These are phyloP conservation scores for Papio anubis DNA, from an alignment of 2,113 vertebrate genomes.

Conservation along the genomic window DNA sequence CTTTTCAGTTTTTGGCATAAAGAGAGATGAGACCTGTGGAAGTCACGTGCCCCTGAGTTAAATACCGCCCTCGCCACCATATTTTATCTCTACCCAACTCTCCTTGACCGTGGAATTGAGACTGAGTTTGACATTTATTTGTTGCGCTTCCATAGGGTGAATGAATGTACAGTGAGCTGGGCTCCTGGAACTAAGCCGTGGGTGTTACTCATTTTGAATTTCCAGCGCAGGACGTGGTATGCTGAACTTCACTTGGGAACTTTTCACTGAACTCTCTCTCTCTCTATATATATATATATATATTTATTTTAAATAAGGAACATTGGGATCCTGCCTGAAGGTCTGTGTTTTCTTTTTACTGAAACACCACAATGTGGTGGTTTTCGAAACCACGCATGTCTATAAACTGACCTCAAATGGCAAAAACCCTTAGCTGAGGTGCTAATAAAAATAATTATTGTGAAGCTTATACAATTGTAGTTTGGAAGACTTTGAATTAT, in stretches of 20 bases:
- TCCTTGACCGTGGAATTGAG: fast-evolving
- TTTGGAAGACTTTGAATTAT: background rate
- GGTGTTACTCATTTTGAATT: background rate
- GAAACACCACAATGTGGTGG: background rate
- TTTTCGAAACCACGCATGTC: background rate
- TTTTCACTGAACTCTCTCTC: background rate
- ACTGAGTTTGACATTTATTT: fast-evolving
- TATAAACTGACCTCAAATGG: background rate
- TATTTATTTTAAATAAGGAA: background rate
- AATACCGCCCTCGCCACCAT: background rate
- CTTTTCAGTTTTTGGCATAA: background rate
- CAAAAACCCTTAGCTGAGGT: background rate
- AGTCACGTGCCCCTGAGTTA: fast-evolving
- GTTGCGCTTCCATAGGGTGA: fast-evolving
- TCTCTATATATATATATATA: background rate
- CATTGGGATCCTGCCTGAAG: background rate
- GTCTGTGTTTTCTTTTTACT: background rate
- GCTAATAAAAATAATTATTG: background rate
- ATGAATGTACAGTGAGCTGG: fast-evolving
- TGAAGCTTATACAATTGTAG: background rate
- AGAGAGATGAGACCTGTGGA: background rate
- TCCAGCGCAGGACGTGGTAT: background rate
- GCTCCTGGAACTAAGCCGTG: background rate
- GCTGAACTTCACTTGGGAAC: background rate
- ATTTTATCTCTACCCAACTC: fast-evolving